Base-by-base conservation (phyloP, 2,113 vertebrate genomes). In the Sceloporus undulatus region DNA sequence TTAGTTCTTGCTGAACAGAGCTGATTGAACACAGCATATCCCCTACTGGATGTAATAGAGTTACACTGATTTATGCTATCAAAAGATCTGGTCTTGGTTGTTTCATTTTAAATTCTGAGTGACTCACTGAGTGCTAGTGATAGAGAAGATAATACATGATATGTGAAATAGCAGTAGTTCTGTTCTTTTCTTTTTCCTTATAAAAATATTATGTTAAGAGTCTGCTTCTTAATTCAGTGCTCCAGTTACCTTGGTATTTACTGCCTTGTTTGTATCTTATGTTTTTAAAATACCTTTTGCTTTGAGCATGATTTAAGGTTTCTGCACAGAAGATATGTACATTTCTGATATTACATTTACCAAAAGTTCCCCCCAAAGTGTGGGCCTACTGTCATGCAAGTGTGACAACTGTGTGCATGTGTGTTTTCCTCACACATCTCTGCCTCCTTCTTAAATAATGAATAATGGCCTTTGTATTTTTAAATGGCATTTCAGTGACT, bases 381-480 rank as follows among this genome's bases (percentile, higher is more conserved):
- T 90, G 85, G 87, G 80, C 87, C 79, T 79, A 87, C 91, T 95
- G 76, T 88, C 91, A 94, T 90, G 73, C 88, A 42, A 80, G 87
- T 86, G 91, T 77, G 74, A 91, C 48, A 80, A 42, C 90, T 92
- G 76, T 14, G 13, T 42, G 62, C 29, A 48, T 48, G 68, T 80
- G 19, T 62, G 87, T 91, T 65, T 54, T 91, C 91, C 88, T 93
- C 91, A 85, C 90, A 88, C 86, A 92, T 88, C 89, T 94, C 90
- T 92, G 91, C 84, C 90, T 94, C 93, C 93, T 90, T 94, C 85
- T 85, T 94, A 93, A 95, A 94, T 94, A 94, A 93, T 94, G 91
- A 96, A 92, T 94, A 95, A 96, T 93, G 89, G 91, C 77, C 90
- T 93, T 95, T 91, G 88, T 91, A 94, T 94, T 96, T 92, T 93